phyloP scores from a whole-genome alignment of 2,888 invertebrate genomes.

The Campoplex capitator region DNA sequence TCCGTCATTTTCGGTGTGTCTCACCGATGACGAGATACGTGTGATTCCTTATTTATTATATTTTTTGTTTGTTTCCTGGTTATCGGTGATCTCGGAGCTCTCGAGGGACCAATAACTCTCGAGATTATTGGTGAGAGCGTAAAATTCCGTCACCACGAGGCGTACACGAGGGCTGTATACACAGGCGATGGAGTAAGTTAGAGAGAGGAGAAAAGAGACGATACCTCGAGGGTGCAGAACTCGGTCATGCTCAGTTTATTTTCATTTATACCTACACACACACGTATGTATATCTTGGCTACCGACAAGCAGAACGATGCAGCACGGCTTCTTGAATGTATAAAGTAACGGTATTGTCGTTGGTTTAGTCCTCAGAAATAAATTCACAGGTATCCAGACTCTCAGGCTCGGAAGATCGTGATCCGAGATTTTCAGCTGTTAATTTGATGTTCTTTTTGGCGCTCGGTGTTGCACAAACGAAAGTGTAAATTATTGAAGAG shows the following conservation, averaged over 20 bases:
- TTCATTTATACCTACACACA: conserved; percentile 12
- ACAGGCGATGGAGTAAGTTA: background rate
- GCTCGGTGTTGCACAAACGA: too few relatives aligned
- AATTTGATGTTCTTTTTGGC: background rate
- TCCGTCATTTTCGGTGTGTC: background rate
- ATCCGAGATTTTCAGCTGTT: background rate
- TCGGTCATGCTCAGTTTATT: conserved; percentile 57
- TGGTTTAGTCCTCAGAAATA: background rate
- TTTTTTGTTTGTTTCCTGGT: background rate
- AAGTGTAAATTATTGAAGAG: background rate
- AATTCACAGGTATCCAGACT: background rate
- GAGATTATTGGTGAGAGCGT: conserved; percentile 55
- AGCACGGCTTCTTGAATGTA: background rate
- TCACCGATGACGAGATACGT: background rate
- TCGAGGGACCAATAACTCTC: conserved; percentile 49
- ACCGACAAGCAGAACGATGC: background rate
- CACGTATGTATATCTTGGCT: background rate
- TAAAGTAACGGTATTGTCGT: background rate
- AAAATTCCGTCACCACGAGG: conserved; percentile 49
- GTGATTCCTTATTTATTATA: conserved; percentile 3
- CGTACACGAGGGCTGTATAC: conserved; percentile 3
- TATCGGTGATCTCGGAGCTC: conserved; percentile 24
- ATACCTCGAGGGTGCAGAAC: conserved; percentile 44
- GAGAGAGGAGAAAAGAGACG: background rate
- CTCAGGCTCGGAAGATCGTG: background rate